phyloP scores from a whole-genome alignment of 2,888 invertebrate genomes.

The Parnassius apollo region DNA sequence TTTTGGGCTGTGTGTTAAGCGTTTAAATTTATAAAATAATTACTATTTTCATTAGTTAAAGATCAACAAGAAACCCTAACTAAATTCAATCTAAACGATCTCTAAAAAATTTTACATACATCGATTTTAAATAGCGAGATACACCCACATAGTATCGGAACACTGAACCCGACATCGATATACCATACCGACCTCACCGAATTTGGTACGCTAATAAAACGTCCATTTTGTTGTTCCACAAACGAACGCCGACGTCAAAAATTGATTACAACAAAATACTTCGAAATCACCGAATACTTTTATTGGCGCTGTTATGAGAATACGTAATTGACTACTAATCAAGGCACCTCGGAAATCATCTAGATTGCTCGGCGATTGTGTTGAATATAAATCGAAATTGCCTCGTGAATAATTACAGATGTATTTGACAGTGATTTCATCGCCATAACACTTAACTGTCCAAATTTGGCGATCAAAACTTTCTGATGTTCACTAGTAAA shows the following conservation, averaged over 20 bases:
- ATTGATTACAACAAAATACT: slow-evolving; percentile 80
- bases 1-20: too few relatives aligned
- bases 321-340: slow-evolving; percentile 76
- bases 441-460: slow-evolving; percentile 37
- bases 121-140: slow-evolving; percentile 16
- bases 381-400: slow-evolving; percentile 44
- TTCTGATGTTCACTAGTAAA: background rate
- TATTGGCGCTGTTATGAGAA: slow-evolving; percentile 75
- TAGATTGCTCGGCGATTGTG: slow-evolving; percentile 42
- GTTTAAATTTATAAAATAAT: too few relatives aligned
- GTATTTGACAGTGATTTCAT: slow-evolving; percentile 50
- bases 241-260: slow-evolving; percentile 75
- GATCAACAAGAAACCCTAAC: too few relatives aligned
- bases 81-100: slow-evolving; percentile 5
- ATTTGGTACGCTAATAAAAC: slow-evolving; percentile 79
- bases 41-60: too few relatives aligned
- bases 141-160: slow-evolving; percentile 13
- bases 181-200: slow-evolving; percentile 61
- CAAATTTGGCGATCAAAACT: slow-evolving; percentile 36
- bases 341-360: slow-evolving; percentile 42
- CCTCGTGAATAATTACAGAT: slow-evolving; percentile 38
- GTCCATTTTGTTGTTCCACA: slow-evolving; percentile 65
- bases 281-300: slow-evolving; percentile 75
- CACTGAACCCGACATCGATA: slow-evolving; percentile 28
- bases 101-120: slow-evolving; percentile 19